Conservation (phyloP, 2,113 vertebrate genomes). For the Cottus gobio region DNA sequence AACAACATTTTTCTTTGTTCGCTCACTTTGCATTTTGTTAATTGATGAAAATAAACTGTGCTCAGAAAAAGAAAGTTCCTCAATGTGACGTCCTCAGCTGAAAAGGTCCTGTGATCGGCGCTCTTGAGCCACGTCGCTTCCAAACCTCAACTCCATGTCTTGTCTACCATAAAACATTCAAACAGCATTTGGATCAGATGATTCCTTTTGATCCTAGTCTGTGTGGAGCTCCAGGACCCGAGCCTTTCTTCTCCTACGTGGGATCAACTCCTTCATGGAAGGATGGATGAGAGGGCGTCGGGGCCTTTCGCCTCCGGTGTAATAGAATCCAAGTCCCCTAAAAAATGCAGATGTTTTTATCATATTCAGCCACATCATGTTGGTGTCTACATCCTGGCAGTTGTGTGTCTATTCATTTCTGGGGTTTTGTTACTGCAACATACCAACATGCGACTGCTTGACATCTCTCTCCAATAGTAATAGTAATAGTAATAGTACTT, state of each 20-base stretch:
- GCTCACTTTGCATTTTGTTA: too few relatives aligned
- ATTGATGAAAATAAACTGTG: too few relatives aligned
- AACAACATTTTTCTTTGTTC: too few relatives aligned
- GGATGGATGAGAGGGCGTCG: constrained; percentile 47
- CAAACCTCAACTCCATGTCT: constrained; percentile 8
- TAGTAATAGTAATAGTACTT: too few relatives aligned
- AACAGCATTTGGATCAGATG: constrained; percentile 56
- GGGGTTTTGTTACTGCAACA: neutral
- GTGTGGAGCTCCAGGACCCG: constrained; percentile 23
- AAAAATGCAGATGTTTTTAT: neutral
- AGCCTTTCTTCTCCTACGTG: constrained; percentile 20
- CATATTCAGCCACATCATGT: neutral
- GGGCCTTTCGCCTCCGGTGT: constrained; percentile 10
- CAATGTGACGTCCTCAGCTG: neutral
- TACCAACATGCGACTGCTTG: neutral
- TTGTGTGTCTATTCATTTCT: neutral
- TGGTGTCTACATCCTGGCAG: neutral
- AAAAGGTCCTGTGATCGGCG: constrained; percentile 35
- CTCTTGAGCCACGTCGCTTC: constrained; percentile 32
- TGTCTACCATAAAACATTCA: constrained; percentile 58
- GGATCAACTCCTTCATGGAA: constrained; percentile 37
- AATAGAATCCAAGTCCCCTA: neutral
- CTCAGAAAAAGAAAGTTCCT: neutral
- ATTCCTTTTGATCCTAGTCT: constrained; percentile 61
- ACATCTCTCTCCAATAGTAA: neutral